Percentiles rank a stretch among this genome's conserved stretches.
Evolutionary conservation across 1,140 invertebrate species (phyloP).

Genomic region (Aphidius gifuensis): DNA sequence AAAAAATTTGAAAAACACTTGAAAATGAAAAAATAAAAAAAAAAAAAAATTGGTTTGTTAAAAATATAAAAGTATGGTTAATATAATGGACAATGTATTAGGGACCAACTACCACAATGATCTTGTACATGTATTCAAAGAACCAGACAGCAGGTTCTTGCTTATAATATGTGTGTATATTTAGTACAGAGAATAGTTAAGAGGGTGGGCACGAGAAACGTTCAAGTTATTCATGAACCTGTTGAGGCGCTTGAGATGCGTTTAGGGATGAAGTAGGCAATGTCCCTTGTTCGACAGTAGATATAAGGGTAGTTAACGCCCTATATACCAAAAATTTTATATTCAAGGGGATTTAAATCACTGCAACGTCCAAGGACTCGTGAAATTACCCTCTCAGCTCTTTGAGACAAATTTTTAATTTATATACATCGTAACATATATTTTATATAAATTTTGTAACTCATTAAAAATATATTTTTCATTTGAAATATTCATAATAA

Average conservation of each 20-base stretch:
- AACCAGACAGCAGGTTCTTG: background rate
- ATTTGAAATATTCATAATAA: too few relatives aligned
- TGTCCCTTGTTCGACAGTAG: conserved; percentile 32
- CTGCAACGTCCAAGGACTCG: conserved; percentile 47
- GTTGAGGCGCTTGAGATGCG: conserved; percentile 54
- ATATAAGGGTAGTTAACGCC: conserved; percentile 50
- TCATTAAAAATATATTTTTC: background rate
- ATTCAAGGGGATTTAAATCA: conserved; percentile 44
- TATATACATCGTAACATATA: background rate
- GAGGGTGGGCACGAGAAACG: conserved; percentile 14
- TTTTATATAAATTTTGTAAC: background rate
- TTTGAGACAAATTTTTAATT: conserved; percentile 20
- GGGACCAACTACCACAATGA: background rate
- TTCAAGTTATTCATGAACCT: conserved; percentile 57
- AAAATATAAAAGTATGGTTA: too few relatives aligned
- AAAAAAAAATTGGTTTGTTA: too few relatives aligned
- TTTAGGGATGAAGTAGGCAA: conserved; percentile 42
- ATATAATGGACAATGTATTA: too few relatives aligned
- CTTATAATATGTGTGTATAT: conserved; percentile 3
- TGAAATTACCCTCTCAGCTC: conserved; percentile 54
- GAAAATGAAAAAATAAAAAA: too few relatives aligned
- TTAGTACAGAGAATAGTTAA: too few relatives aligned
- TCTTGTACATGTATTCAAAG: background rate
- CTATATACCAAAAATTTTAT: conserved; percentile 21
- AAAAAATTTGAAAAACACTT: too few relatives aligned